phyloP scores from a whole-genome alignment of 2,113 vertebrate species.

The Paramisgurnus dabryanus region DNA sequence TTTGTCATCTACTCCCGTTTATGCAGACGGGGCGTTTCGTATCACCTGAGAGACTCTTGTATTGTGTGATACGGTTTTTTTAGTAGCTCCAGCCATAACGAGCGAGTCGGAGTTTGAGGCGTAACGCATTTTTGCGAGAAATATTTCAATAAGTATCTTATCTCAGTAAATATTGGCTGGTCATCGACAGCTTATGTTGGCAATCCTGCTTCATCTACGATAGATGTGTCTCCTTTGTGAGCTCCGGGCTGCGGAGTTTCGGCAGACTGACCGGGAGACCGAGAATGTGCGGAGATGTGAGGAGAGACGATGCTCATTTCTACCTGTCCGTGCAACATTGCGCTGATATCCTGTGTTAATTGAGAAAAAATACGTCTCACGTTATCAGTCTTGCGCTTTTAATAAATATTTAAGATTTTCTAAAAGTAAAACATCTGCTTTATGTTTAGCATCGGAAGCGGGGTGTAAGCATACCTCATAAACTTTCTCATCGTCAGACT shows the following conservation, averaged over 20 bases:
- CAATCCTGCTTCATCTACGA: conserved; percentile 50
- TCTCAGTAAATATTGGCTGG: conserved; percentile 18
- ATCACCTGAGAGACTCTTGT: conserved; percentile 63
- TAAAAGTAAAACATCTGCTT: neutral
- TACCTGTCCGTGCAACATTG: conserved; percentile 36
- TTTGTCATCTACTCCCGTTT: conserved; percentile 17
- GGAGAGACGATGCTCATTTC: conserved; percentile 47
- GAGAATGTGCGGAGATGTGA: conserved; percentile 47
- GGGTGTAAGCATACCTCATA: neutral
- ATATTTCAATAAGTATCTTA: neutral
- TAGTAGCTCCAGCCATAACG: conserved; percentile 56
- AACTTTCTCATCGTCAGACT: conserved; percentile 28
- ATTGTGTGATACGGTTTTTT: conserved; percentile 55
- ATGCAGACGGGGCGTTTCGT: conserved; percentile 29
- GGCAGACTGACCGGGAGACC: conserved; percentile 54
- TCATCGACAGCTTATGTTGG: conserved; percentile 43
- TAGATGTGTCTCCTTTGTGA: conserved; percentile 61
- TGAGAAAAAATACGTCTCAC: conserved; percentile 8
- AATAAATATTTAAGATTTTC: neutral
- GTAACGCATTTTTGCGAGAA: conserved; percentile 30
- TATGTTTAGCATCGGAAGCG: neutral
- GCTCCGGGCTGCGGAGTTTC: conserved; percentile 53
- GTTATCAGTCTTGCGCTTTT: neutral
- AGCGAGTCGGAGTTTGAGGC: conserved; percentile 61
- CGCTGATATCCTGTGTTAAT: neutral